phyloP scores from a whole-genome alignment of 2,888 invertebrate genomes.

The Watsonalla binaria region DNA sequence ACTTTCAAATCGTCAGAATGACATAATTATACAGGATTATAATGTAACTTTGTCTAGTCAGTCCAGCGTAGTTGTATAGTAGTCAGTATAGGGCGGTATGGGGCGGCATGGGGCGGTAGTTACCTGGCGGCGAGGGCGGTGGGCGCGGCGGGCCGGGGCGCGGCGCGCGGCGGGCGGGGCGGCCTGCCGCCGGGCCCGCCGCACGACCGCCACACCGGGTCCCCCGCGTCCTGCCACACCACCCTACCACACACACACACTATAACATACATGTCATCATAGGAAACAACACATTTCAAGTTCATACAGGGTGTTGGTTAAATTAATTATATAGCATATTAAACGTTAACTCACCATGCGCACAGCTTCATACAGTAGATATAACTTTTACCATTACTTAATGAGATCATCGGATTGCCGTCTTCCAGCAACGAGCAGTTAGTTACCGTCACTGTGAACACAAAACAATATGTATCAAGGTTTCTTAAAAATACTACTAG shows the following conservation, averaged over 20 bases:
- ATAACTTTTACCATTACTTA: slow-evolving; percentile 91
- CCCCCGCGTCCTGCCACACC: slow-evolving; percentile 59
- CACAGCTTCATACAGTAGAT: slow-evolving; percentile 88
- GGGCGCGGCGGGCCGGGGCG: slow-evolving; percentile 16
- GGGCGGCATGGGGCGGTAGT: not conserved
- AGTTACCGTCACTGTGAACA: slow-evolving; percentile 72
- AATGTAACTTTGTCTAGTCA: too few species aligned
- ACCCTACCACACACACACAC: slow-evolving; percentile 36
- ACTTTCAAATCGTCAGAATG: too few species aligned
- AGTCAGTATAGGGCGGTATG: too few species aligned
- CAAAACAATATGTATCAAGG: too few species aligned
- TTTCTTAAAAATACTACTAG: too few species aligned
- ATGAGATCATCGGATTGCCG: slow-evolving; percentile 89
- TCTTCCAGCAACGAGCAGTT: slow-evolving; percentile 82
- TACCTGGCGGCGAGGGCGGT: slow-evolving; percentile 13
- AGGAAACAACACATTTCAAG: not conserved
- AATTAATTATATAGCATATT: too few species aligned
- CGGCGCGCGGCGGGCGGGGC: not conserved
- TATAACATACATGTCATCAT: not conserved
- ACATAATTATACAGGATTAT: too few species aligned
- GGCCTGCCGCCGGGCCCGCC: slow-evolving; percentile 13
- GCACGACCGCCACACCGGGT: slow-evolving; percentile 61
- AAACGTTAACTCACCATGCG: slow-evolving; percentile 80
- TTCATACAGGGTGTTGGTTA: too few species aligned
- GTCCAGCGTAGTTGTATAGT: too few species aligned